Evolutionary conservation across 2,888 invertebrate genomes (phyloP).

Genomic region (Rhyacophila evoluta): DNA sequence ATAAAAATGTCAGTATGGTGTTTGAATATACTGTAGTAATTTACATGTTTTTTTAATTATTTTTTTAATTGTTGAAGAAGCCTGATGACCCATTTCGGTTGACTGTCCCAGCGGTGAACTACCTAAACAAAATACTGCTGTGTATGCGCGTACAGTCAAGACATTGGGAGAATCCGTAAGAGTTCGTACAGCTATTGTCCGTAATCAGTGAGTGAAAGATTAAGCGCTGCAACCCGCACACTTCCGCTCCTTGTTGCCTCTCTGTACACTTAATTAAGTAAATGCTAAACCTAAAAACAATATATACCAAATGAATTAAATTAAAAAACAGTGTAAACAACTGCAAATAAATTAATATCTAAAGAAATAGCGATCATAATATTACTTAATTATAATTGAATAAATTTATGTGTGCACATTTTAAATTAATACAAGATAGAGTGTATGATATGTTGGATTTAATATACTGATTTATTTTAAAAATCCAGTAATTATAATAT

Average conservation of each 20-base stretch:
- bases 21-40: too few relatives aligned
- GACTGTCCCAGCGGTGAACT: conserved; percentile 22
- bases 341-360: too few relatives aligned
- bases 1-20: too few relatives aligned
- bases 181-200: conserved; percentile 39
- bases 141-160: conserved; percentile 17
- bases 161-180: background rate
- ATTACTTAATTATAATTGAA: too few relatives aligned
- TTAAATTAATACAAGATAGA: too few relatives aligned
- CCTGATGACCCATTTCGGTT: background rate
- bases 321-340: conserved; percentile 26
- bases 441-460: too few relatives aligned
- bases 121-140: conserved; percentile 4
- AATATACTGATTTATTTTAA: too few relatives aligned
- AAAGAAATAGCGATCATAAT: too few relatives aligned
- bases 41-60: too few relatives aligned
- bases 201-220: conserved; percentile 51
- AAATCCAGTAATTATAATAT: too few relatives aligned
- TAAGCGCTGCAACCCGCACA: conserved; percentile 39
- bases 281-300: background rate
- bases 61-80: background rate
- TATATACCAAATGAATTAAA: too few relatives aligned
- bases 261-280: background rate
- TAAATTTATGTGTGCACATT: too few relatives aligned
- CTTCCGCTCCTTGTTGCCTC: background rate